phyloP scores from a whole-genome alignment of 2,888 invertebrate genomes.

The Caenorhabditis sp. region DNA sequence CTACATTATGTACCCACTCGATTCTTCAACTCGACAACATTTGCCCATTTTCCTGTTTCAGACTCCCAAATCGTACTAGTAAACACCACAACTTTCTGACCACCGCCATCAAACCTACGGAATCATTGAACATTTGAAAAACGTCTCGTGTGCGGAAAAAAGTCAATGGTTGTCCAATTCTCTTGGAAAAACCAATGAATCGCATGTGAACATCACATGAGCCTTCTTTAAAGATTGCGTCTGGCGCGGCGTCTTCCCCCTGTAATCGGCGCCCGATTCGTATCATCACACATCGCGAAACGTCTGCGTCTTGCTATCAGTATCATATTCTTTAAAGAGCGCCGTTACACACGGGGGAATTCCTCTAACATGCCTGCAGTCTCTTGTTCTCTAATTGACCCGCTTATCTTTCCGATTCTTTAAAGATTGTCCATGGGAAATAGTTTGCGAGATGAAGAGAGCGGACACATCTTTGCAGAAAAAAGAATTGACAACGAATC shows the following conservation, averaged over 20 bases:
- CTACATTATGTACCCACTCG: constrained; percentile 10
- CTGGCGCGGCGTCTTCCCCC: constrained; percentile 42
- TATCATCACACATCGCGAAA: constrained; percentile 50
- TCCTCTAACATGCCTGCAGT: constrained; percentile 25
- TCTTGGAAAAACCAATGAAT: background rate
- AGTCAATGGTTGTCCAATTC: constrained; percentile 12
- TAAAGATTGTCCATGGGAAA: constrained; percentile 47
- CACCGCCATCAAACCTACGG: constrained; percentile 43
- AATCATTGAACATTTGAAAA: constrained; percentile 52
- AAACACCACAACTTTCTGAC: constrained; percentile 33
- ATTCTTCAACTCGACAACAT: constrained; percentile 6
- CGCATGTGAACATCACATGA: constrained; percentile 48
- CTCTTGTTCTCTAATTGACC: constrained; percentile 44
- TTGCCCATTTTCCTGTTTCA: constrained; percentile 12
- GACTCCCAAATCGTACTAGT: constrained; percentile 26
- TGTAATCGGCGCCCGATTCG: constrained; percentile 19
- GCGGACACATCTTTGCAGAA: constrained; percentile 49
- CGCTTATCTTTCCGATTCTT: constrained; percentile 58
- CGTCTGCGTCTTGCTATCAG: constrained; percentile 33
- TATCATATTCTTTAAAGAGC: constrained; percentile 22
- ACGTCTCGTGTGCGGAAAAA: background rate
- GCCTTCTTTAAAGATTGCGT: constrained; percentile 49
- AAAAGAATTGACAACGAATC: constrained; percentile 31
- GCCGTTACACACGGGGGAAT: constrained; percentile 41
- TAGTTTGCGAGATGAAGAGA: constrained; percentile 31